Base-by-base conservation (phyloP, 2,113 vertebrate species). In the Oryzias melastigma region DNA sequence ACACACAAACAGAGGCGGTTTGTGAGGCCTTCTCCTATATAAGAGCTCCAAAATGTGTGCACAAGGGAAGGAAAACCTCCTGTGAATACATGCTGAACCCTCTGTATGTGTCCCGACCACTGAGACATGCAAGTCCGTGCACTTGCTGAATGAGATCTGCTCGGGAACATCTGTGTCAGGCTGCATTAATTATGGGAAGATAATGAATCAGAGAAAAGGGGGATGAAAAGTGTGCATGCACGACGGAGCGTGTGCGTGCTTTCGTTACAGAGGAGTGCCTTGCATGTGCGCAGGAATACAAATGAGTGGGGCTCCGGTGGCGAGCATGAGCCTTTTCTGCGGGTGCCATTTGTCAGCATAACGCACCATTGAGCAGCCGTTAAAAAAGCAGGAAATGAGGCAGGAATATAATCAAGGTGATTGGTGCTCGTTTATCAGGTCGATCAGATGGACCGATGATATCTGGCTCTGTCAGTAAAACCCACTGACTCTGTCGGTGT, bases 341-440 rank as follows among this genome's bases (percentile, higher is more conserved):
- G 68, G 68, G 71, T 77, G 67, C 58, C 58, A 77, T 75, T 73
- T 68, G 85, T 83, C 80, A 70, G 58, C 62, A 75, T 42, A 43
- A 72, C 43, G 83, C 72, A 18, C 66, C 77, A 88, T 82, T 83
- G 81, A 82, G 72, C 80, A 73, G 73, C 59, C 59, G 68, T 82
- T 61, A 81, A 86, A 81, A 66, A 55, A 81, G 51, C 55, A 73
- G 84, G 79, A 88, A 85, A 89, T 89, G 81, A 88, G 80, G 76
- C 77, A 70, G 75, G 69, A 63, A 78, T 75, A 75, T 78, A 81
- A 87, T 84, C 73, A 77, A 85, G 70, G 81, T 45, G 48, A 81
- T 77, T 76, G 74, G 62, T 58, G 19, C 59, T 65, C 58, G 25
- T 87, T 75, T 55, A 78, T 86, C 82, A 65, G 72, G 59, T 58